Evolutionary conservation across 2,797 vertebrate genomes (phyloP).

Genomic region (Pantherophis alleghaniensis): DNA sequence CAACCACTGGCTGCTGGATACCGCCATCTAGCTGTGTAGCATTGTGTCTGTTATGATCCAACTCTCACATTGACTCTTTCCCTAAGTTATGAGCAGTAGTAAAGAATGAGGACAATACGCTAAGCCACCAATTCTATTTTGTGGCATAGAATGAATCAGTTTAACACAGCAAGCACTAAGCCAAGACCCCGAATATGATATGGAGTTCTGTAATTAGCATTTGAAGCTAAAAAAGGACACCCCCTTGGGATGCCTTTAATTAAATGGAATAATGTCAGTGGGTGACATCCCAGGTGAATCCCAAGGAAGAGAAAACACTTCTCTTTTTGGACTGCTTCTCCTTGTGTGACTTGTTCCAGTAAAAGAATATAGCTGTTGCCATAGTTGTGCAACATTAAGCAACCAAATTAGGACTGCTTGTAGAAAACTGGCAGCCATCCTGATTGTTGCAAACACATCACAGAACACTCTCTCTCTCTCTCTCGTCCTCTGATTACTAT

Average conservation of each 20-base stretch:
- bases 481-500: background rate
- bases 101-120: background rate
- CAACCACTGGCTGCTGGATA: background rate
- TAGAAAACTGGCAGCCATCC: background rate
- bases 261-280: background rate
- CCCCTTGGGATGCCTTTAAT: background rate
- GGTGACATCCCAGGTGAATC: background rate
- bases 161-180: background rate
- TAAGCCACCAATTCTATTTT: background rate
- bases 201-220: background rate
- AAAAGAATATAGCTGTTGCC: conserved; percentile 18
- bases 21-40: background rate
- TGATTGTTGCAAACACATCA: conserved; percentile 4
- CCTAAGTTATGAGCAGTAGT: background rate
- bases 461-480: background rate
- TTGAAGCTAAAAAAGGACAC: conserved; percentile 5
- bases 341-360: background rate
- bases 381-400: conserved; percentile 3
- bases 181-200: background rate
- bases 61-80: background rate
- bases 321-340: background rate
- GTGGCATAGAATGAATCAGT: background rate
- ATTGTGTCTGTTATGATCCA: background rate
- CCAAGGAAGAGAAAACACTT: background rate
- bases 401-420: background rate